Evolutionary conservation across 2,797 vertebrate species (phyloP), one percentile per base, ranked within the genome.

Genomic region (Vireo griseus): DNA sequence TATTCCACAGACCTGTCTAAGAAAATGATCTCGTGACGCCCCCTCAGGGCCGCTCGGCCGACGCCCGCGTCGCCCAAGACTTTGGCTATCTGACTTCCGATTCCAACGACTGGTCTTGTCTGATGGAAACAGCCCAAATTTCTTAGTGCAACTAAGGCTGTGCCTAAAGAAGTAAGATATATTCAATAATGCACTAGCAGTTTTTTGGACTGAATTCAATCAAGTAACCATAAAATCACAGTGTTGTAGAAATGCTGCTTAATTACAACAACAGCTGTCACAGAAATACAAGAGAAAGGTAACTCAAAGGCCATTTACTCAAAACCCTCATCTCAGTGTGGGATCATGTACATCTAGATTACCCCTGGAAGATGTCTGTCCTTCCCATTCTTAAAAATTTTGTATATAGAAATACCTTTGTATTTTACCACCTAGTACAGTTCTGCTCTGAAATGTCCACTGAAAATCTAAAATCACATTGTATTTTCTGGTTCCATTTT

Each of bases 121-220:
- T 40, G 97, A 97, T 77, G 98, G 96, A 90, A 98, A 98, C n/a
- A 99, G 98, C 71, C 98, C 98, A 97, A 99, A 98, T 74, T 99
- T 99, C 97, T 99, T 99, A 86, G 98, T 98, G 97, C 99, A 98
- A 69, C 98, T 99, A 51, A 99, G 98, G 77, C 99, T 99, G 96
- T 99, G 99, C 98, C 99, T 99, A 72, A 91, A 82, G 95, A 91
- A 96, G 80, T 72, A 95, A 97, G 82, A 96, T 81, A 88, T 19
- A 96, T 87, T 96, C 91, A 95, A 72, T 78, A 63, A 96, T 28
- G 61, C n/a, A 90, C 68, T 89, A 76, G 33, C 45, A 28, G 48
- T 10, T 69, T 66, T 42, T 39, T 50, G 82, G 79, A 95, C 85
- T 74, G 69, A 63, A 75, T 68, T 92, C 50, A 86, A 82, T 61